Percentiles rank a stretch among this genome's conserved stretches.
Conservation (phyloP, 2,888 invertebrate species). For the Philaethria dido region DNA sequence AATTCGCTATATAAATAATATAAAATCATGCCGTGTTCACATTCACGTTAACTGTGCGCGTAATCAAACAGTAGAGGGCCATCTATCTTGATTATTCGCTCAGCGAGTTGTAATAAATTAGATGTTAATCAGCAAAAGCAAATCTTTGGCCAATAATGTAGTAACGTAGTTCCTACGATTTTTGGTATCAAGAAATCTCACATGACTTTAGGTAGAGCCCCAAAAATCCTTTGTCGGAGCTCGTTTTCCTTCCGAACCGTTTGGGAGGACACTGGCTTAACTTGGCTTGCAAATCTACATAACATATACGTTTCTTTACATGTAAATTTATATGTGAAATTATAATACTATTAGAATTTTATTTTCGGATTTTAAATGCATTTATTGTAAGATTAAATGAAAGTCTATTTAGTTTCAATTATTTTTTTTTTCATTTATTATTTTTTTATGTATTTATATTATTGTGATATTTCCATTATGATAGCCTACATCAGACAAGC, state of each 20-base stretch:
- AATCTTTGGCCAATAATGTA: conserved; percentile 50
- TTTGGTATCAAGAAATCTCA: conserved; percentile 49
- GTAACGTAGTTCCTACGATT: conserved; percentile 46
- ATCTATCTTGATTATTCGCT: conserved; percentile 64
- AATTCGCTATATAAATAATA: conserved; percentile 37
- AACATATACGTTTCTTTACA: conserved; percentile 24
- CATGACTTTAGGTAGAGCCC: conserved; percentile 41
- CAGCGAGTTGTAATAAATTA: conserved; percentile 60
- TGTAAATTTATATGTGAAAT: neutral
- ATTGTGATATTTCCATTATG: too few species aligned
- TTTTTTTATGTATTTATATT: too few species aligned
- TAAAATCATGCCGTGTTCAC: conserved; percentile 41
- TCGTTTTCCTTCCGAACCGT: conserved; percentile 42
- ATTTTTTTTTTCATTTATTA: too few species aligned
- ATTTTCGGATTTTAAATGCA: neutral
- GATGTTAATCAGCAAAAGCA: conserved; percentile 55
- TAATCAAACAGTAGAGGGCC: conserved; percentile 49
- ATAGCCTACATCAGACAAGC: too few species aligned
- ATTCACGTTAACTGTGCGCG: conserved; percentile 33
- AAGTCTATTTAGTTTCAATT: neutral
- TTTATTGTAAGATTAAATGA: neutral
- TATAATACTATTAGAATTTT: neutral
- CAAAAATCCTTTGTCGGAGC: conserved; percentile 49
- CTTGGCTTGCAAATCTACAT: conserved; percentile 32
- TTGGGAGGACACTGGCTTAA: conserved; percentile 36